phyloP scores from a whole-genome alignment of 2,888 invertebrate genomes.

The Rhabditoides inermis region DNA sequence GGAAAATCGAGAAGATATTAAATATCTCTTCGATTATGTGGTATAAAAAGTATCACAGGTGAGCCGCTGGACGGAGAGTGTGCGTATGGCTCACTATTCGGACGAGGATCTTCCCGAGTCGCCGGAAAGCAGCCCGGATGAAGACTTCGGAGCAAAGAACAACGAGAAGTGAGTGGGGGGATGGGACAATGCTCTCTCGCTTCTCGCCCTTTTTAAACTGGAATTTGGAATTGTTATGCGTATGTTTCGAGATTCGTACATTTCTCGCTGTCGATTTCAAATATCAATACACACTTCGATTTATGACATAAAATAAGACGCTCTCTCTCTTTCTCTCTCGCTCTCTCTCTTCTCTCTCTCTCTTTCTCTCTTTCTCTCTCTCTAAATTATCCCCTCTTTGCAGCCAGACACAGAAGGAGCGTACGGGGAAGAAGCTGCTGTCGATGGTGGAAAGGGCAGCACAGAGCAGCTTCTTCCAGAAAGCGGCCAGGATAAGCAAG shows the following conservation, averaged over 20 bases:
- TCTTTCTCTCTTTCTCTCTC: neutral
- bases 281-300: no score
- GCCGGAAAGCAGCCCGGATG: conserved; percentile 47
- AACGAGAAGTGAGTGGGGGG: conserved; percentile 19
- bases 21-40: neutral
- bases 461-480: conserved; percentile 75
- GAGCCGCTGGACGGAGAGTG: conserved; percentile 20
- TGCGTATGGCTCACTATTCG: conserved; percentile 24
- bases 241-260: conserved; percentile 1
- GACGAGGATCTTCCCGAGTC: conserved; percentile 42
- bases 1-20: no score
- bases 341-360: neutral
- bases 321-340: no score
- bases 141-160: conserved; percentile 45
- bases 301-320: neutral
- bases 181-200: no score
- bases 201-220: no score
- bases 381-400: neutral
- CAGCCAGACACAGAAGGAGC: conserved; percentile 28
- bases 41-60: conserved; percentile 4
- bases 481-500: conserved; percentile 66
- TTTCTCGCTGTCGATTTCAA: no score
- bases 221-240: no score
- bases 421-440: conserved; percentile 62
- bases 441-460: conserved; percentile 77